Base-by-base conservation (phyloP, 2,888 invertebrate genomes). In the Endotricha flammealis region DNA sequence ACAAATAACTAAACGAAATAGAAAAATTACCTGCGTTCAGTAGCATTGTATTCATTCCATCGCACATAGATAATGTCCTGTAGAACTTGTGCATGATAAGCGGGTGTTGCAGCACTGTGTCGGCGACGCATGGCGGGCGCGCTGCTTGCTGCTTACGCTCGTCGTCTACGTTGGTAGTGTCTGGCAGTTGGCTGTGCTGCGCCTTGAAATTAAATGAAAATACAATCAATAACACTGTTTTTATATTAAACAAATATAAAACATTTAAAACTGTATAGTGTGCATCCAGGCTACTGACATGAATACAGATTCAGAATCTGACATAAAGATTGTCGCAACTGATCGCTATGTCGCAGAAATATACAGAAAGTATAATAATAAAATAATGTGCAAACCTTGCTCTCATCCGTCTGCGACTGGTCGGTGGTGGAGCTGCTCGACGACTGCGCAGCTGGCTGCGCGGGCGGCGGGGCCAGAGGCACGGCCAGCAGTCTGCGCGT, bases 11-110 rank as follows among this genome's bases (percentile, higher is more conserved):
- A 20, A 11, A 42, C 90, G 90, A 24, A 32, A n/a, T 20, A 5
- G 22, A 25, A 7, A 20, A 12, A 4, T 6, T 58, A 82, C 80
- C 72, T 29, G 74, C 54, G 45, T 61, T 76, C 23, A 73, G 29
- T 1, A 68, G 38, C 8, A 61, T 30, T 4, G 58, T 60, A 41
- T 73, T 75, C 61, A 80, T 62, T 30, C 75, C 77, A 14, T 81
- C 80, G 68, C 95, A 95, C 50, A 92, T 90, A 7, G 95, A 93
- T 27, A 97, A 83, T 1, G 95, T 92, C 46, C 92, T 91, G 64
- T 96, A 90, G 57, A 97, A 88, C 46, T 93, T 90, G 67, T 93
- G 92, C 92, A 97, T 95, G 10, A 95, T 94, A 1, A 91, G 90
- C 39, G 92, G 91, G 56, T 95, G 91, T 61, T 93, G 92, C 22